These are phyloP conservation scores for Eurosta solidaginis DNA, from an alignment of 1,140 invertebrate genomes.

Conservation along the genomic window DNA sequence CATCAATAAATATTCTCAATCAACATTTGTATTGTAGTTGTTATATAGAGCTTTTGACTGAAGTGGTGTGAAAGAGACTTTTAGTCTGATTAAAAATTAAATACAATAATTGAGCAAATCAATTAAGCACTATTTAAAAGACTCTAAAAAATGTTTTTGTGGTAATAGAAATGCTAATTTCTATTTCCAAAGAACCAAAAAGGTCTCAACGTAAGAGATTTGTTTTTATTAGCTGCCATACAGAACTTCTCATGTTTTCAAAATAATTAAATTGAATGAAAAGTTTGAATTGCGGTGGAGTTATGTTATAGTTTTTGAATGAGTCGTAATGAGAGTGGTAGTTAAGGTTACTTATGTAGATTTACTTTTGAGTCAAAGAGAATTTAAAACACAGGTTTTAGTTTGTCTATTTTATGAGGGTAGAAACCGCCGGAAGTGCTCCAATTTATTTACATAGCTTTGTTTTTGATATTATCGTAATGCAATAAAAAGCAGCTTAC, in stretches of 20 bases:
- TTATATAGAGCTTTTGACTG: neutral
- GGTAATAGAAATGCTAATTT: neutral
- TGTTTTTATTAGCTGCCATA: neutral
- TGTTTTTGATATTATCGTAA: too few species aligned
- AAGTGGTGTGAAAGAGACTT: neutral
- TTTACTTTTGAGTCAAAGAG: neutral
- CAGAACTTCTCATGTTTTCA: neutral
- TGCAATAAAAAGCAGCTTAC: too few species aligned
- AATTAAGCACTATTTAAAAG: neutral
- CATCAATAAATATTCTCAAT: neutral
- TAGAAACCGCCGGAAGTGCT: too few species aligned
- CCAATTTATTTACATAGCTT: too few species aligned
- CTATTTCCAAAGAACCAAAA: neutral
- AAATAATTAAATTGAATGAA: neutral
- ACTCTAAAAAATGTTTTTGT: neutral
- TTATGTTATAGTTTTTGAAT: neutral
- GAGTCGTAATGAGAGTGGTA: neutral
- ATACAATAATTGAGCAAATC: neutral
- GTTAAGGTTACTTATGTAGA: neutral
- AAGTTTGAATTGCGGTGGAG: too few species aligned
- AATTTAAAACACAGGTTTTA: too few species aligned
- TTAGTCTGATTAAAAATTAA: slow-evolving; percentile 8
- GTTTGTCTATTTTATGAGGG: too few species aligned
- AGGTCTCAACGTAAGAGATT: neutral
- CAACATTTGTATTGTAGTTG: neutral